phyloP scores from a whole-genome alignment of 2,888 invertebrate genomes.

The Yponomeuta sedellus region DNA sequence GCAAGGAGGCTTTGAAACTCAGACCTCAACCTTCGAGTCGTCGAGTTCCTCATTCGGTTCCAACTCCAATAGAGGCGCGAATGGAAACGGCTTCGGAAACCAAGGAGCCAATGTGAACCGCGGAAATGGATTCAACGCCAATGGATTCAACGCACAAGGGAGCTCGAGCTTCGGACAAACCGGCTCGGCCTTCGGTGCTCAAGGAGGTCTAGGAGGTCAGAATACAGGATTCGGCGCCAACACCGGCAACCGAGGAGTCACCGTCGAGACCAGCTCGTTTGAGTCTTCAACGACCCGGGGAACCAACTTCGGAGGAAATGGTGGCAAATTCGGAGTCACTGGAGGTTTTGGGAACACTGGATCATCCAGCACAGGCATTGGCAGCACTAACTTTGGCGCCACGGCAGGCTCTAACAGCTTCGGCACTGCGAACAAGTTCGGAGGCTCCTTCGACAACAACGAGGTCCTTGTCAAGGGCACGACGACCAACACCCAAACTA shows the following conservation, averaged over 20 bases:
- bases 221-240: background rate
- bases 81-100: conserved; percentile 20
- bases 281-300: conserved; percentile 18
- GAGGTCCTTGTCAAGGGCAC: conserved; percentile 33
- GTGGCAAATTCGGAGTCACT: background rate
- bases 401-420: conserved; percentile 21
- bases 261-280: conserved; percentile 25
- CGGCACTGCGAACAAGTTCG: conserved; percentile 31
- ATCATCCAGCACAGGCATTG: conserved; percentile 13
- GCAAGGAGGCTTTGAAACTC: background rate
- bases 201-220: conserved; percentile 19
- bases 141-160: conserved; percentile 20
- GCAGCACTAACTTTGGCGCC: conserved; percentile 25
- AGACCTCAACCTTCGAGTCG: background rate
- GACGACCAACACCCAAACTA: conserved; percentile 45
- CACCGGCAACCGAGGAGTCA: conserved; percentile 21
- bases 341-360: background rate
- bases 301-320: background rate
- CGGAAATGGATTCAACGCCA: background rate
- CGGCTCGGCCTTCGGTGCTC: conserved; percentile 15
- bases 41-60: conserved; percentile 3
- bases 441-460: conserved; percentile 25
- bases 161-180: conserved; percentile 19
- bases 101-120: conserved; percentile 19
- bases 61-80: background rate